Evolutionary conservation across 1,140 invertebrate species (phyloP).

Genomic region (Drosophila pruinosa): DNA sequence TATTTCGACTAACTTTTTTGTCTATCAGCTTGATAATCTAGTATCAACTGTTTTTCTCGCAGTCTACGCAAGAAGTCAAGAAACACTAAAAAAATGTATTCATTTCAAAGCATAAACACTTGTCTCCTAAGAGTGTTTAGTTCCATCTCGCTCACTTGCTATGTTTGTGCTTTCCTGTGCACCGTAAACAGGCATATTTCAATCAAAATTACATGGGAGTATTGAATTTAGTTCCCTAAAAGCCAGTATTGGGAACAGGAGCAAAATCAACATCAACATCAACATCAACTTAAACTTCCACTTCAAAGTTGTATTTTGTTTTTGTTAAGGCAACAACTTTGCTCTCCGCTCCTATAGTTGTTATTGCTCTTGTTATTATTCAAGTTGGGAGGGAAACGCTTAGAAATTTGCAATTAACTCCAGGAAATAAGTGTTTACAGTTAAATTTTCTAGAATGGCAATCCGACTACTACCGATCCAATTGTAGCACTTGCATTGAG

Average conservation of each 20-base stretch:
- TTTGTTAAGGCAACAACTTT: conserved; percentile 33
- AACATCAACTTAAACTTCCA: conserved; percentile 12
- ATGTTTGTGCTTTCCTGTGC: conserved; percentile 29
- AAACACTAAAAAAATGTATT: conserved; percentile 60
- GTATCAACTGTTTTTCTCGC: conserved; percentile 21
- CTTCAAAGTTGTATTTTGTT: conserved; percentile 20
- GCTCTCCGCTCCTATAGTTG: conserved; percentile 12
- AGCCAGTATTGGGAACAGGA: conserved; percentile 25
- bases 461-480: background rate
- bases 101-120: conserved; percentile 47
- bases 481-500: background rate
- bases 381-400: conserved; percentile 40
- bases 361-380: conserved; percentile 19
- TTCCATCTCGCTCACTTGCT: conserved; percentile 15
- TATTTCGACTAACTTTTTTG: too few relatives aligned
- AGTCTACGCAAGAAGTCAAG: conserved; percentile 12
- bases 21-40: too few relatives aligned
- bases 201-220: conserved; percentile 68
- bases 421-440: conserved; percentile 73
- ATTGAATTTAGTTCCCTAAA: conserved; percentile 62
- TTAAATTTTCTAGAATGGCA: conserved; percentile 30
- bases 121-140: conserved; percentile 14
- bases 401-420: conserved; percentile 77
- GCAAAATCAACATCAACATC: conserved; percentile 13
- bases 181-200: conserved; percentile 76